Evolutionary conservation across 2,888 invertebrate species (phyloP).

Genomic region (Lasioglossum calceatum): DNA sequence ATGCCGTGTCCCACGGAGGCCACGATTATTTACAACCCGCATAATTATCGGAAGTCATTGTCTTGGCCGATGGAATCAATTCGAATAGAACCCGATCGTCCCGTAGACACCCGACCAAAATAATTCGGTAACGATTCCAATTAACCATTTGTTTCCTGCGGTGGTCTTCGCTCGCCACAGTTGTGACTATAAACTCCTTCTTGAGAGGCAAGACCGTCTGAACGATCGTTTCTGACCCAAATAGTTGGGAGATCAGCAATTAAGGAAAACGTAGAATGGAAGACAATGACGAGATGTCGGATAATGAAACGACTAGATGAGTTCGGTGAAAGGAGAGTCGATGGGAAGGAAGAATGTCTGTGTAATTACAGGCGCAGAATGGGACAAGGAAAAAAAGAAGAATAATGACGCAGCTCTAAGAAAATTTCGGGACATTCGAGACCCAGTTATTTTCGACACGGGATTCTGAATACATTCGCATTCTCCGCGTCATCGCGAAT

Average conservation of each 20-base stretch:
- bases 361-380: constrained; percentile 43
- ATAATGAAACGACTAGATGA: constrained; percentile 55
- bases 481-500: neutral
- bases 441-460: neutral
- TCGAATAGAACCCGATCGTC: neutral
- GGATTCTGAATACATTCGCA: too few species aligned
- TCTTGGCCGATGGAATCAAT: neutral
- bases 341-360: constrained; percentile 34
- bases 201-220: constrained; percentile 7
- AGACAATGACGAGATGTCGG: constrained; percentile 50
- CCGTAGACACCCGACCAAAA: neutral
- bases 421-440: constrained; percentile 18
- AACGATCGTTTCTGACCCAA: constrained; percentile 45
- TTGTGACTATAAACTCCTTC: constrained; percentile 3
- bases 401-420: constrained; percentile 4
- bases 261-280: constrained; percentile 37
- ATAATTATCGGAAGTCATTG: neutral
- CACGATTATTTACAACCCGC: neutral
- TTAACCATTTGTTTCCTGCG: constrained; percentile 17
- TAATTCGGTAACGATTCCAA: constrained; percentile 26
- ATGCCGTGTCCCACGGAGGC: neutral
- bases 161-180: neutral
- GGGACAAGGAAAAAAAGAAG: neutral
- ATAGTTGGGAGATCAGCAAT: constrained; percentile 53
- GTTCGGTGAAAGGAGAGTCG: constrained; percentile 35